phyloP scores from a whole-genome alignment of 37 sponge, comb jelly and placozoan species.

The Aphrocallistes beatrix region DNA sequence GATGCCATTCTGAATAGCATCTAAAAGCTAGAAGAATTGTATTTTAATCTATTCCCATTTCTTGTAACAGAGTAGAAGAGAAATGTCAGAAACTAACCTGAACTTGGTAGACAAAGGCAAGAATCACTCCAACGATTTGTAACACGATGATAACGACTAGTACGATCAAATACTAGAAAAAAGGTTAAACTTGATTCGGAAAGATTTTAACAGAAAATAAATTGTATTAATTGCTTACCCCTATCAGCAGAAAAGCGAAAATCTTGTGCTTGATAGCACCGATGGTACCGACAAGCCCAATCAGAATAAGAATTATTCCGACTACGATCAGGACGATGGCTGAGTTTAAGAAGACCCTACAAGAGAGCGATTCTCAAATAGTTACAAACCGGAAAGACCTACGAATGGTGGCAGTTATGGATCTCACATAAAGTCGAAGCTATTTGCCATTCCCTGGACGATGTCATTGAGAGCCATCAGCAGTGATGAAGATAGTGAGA shows the following conservation, averaged over 20 bases:
- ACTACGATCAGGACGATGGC: neutral
- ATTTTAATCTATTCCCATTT: too few species aligned
- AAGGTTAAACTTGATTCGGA: neutral
- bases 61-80: neutral
- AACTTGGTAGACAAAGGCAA: neutral
- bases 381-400: neutral
- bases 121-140: neutral
- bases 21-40: neutral
- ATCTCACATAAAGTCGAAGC: neutral
- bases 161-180: neutral
- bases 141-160: neutral
- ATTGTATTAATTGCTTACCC: neutral
- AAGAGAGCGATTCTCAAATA: neutral
- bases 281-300: neutral
- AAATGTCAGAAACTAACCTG: neutral
- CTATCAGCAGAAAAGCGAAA: neutral
- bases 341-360: neutral
- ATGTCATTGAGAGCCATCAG: neutral
- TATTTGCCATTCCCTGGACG: neutral
- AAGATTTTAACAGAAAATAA: neutral
- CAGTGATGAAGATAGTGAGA: neutral
- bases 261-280: constrained; percentile 15
- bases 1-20: neutral
- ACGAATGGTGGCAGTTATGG: neutral
- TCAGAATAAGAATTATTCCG: neutral